These are phyloP conservation scores for Patiria miniata DNA, from an alignment of 35 echinoderm and acorn worm genomes.

Conservation along the genomic window DNA sequence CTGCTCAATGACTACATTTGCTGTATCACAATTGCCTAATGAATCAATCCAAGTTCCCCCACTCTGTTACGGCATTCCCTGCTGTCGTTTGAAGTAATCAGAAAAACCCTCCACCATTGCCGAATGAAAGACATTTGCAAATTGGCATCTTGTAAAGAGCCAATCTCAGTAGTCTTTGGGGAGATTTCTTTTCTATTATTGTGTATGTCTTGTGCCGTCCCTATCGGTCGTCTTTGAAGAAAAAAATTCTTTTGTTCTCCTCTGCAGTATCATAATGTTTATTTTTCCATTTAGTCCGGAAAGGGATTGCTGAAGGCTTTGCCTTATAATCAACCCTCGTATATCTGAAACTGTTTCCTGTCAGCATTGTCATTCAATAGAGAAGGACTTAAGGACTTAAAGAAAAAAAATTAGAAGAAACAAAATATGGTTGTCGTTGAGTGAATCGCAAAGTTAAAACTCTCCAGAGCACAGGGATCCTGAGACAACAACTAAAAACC, in stretches of 20 bases:
- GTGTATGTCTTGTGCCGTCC: too few species aligned
- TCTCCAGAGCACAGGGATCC: too few species aligned
- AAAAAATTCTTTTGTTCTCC: not conserved
- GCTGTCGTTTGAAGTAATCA: too few species aligned
- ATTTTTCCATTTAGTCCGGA: constrained; percentile 23
- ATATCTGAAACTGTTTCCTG: not conserved
- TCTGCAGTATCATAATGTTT: constrained; percentile 1
- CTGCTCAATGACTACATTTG: not conserved
- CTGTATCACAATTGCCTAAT: not conserved
- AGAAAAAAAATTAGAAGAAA: not conserved
- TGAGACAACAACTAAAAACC: not conserved
- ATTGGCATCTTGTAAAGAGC: not conserved
- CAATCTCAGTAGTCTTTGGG: constrained; percentile 9
- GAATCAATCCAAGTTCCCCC: constrained; percentile 1
- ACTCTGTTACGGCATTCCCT: not conserved
- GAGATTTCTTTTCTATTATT: not conserved
- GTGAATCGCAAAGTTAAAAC: not conserved
- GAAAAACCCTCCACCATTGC: too few species aligned
- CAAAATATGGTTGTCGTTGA: not conserved
- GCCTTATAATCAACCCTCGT: not conserved
- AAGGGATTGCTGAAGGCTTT: not conserved
- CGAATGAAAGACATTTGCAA: too few species aligned
- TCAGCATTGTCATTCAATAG: not conserved
- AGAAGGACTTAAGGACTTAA: not conserved
- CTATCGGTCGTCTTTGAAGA: not conserved